phyloP scores from a whole-genome alignment of 2,113 vertebrate genomes.

The Hyperopisus bebe region DNA sequence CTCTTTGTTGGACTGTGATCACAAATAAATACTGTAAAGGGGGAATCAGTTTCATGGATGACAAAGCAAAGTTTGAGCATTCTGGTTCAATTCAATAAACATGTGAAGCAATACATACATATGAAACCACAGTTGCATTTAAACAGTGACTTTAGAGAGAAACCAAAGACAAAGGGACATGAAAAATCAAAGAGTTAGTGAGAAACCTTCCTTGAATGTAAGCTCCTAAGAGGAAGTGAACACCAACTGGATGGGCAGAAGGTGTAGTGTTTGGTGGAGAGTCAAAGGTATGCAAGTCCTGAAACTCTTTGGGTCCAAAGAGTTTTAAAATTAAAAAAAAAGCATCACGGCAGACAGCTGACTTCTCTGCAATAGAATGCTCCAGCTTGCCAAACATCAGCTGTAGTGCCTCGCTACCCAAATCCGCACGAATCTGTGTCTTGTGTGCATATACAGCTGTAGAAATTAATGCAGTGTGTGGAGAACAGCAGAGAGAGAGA shows the following conservation, averaged over 20 bases:
- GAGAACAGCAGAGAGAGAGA: conserved; percentile 14
- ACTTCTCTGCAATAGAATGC: background rate
- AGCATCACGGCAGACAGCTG: background rate
- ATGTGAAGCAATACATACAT: background rate
- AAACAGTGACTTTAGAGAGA: background rate
- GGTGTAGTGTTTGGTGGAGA: background rate
- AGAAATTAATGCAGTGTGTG: conserved; percentile 6
- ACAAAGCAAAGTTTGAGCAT: background rate
- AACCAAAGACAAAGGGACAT: background rate
- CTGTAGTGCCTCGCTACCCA: background rate
- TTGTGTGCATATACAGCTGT: background rate
- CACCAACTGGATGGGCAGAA: background rate
- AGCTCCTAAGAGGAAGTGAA: background rate
- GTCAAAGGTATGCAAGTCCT: background rate
- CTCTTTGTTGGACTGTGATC: background rate
- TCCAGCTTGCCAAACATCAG: background rate
- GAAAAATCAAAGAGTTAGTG: background rate
- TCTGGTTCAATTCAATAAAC: background rate
- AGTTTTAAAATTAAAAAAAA: background rate
- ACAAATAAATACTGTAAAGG: background rate
- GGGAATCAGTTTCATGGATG: background rate
- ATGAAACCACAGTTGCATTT: background rate
- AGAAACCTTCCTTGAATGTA: background rate
- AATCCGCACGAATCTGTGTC: background rate
- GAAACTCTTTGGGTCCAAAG: background rate